Evolutionary conservation across 2,888 invertebrate species (phyloP), one percentile per base, ranked within the genome.

Genomic region (Morpho achilles): DNA sequence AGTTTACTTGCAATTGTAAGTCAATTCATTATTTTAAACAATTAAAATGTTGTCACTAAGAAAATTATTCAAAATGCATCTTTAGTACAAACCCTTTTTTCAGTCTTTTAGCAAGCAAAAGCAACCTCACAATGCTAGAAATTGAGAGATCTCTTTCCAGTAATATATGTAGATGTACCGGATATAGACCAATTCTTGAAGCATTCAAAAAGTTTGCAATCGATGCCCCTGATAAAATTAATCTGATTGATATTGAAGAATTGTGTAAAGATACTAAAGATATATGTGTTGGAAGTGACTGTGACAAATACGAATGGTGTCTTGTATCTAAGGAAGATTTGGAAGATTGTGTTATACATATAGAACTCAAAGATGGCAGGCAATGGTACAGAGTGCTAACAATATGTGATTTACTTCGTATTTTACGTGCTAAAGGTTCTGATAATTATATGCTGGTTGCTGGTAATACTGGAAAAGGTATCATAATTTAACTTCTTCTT

Each of bases 121-220:
- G 72, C 63, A 76, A 84, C 7, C 69, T 93, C 43, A 92, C 93
- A 6, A 92, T 92, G 92, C 83, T 92, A 43, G 93, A 94, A 67
- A 89, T 95, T 23, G 95, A 95, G 74, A 92, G 94, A 67, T 92
- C 94, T 0, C 94, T 95, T 64, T 95, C 94, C 2, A 93, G 95
- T 50, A 95, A 95, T 67, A 92, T 95, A 42, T 96, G 96, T 66
- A 91, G 96, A 45, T 96, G 96, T 74, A 96, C 96, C 0, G 95
- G 95, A 0, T 95, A 95, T 72, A 87, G 95, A 8, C 93, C 95
- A 0, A 96, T 96, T 53, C 76, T 95, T 47, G 95, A 95, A 70
- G 93, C 95, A 1, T 95, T 95, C 79, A 95, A 95, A 74, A 92
- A 93, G 1, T 93, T 95, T 66, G 94, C 94, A 0, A 81, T 72